Evolutionary conservation across 2,113 vertebrate genomes (phyloP).

Genomic region (Ochotona princeps): DNA sequence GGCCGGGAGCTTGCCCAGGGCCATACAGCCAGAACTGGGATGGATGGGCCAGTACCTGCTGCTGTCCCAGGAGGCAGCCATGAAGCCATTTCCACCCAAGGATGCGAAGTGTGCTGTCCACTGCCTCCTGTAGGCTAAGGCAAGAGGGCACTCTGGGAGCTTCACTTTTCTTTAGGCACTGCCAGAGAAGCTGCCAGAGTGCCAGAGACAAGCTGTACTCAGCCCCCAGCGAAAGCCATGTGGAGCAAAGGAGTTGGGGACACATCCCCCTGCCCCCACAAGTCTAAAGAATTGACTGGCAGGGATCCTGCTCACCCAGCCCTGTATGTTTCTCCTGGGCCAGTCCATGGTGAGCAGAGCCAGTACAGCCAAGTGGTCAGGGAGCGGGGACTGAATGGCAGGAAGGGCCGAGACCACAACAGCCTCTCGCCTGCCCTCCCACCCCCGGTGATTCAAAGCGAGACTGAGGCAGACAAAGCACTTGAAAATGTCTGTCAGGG

Average conservation of each 20-base stretch:
- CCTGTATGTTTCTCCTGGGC: not conserved
- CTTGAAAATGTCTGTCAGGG: slow-evolving; percentile 54
- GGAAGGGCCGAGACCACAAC: slow-evolving; percentile 63
- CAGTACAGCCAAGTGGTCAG: not conserved
- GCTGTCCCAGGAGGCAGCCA: not conserved
- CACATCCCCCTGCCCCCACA: too few relatives aligned
- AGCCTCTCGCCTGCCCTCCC: not conserved
- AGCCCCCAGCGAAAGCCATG: too few relatives aligned
- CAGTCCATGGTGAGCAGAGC: not conserved
- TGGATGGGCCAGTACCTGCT: not conserved
- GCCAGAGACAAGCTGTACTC: not conserved
- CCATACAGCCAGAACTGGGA: not conserved
- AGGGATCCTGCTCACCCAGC: not conserved
- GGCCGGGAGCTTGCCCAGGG: not conserved
- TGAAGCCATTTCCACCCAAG: not conserved
- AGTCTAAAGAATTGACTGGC: not conserved
- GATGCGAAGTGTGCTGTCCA: not conserved
- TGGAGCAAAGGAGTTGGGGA: too few relatives aligned
- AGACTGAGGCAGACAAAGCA: slow-evolving; percentile 60
- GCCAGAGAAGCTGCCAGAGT: too few relatives aligned
- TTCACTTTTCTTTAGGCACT: not conserved
- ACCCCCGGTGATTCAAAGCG: slow-evolving; percentile 31
- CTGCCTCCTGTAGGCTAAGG: not conserved
- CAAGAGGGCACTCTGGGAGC: not conserved
- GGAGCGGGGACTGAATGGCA: slow-evolving; percentile 56